phyloP scores from a whole-genome alignment of 2,888 invertebrate genomes.

The Euproctis similis region DNA sequence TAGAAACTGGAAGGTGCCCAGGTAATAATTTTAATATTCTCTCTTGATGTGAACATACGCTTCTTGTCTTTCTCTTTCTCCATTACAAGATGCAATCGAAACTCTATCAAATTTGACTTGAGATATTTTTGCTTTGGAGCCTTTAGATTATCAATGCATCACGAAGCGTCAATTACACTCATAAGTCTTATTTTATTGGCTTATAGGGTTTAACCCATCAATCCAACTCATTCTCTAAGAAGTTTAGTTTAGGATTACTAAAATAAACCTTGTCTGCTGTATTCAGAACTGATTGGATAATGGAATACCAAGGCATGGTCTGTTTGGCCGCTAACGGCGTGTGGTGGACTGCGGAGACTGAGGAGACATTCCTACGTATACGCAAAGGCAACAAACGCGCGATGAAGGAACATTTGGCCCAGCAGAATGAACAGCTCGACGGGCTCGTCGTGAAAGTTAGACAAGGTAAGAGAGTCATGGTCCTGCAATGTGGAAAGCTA shows the following conservation, averaged over 20 bases:
- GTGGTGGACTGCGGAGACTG: conserved; percentile 98
- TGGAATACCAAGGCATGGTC: conserved; percentile 92
- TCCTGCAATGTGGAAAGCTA: too few species aligned
- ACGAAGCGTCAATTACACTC: too few species aligned
- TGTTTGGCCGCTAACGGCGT: conserved; percentile 90
- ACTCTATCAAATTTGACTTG: too few species aligned
- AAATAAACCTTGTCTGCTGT: neutral
- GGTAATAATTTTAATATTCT: too few species aligned
- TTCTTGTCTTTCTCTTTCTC: too few species aligned
- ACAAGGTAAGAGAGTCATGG: conserved; percentile 40
- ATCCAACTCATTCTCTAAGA: neutral
- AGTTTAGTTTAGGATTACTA: neutral
- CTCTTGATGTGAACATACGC: too few species aligned
- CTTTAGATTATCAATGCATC: too few species aligned
- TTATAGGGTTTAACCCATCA: too few species aligned
- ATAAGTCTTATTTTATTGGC: too few species aligned
- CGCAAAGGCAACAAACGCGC: conserved; percentile 86
- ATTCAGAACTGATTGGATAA: conserved; percentile 88
- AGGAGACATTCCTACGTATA: conserved; percentile 85
- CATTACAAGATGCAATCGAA: too few species aligned
- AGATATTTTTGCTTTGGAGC: too few species aligned
- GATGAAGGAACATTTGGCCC: conserved; percentile 91
- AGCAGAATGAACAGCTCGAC: conserved; percentile 87
- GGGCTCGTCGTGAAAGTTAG: conserved; percentile 86
- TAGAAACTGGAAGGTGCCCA: conserved; percentile 78